Percentiles rank a stretch among this genome's conserved stretches.
Conservation (phyloP, 2,113 vertebrate genomes). For the Cephalopholis sonnerati region DNA sequence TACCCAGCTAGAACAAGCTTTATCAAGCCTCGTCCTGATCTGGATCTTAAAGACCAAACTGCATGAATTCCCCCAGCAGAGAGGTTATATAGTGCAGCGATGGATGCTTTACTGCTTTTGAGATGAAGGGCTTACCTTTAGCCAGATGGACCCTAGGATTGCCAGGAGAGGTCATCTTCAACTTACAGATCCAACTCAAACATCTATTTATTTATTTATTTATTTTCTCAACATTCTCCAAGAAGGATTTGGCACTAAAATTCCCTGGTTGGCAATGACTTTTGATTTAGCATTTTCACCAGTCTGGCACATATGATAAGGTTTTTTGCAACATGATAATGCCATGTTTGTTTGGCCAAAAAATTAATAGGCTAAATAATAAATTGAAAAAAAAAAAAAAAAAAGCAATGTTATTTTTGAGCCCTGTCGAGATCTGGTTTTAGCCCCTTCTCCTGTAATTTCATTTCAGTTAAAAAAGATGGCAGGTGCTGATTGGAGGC, state of each 20-base stretch:
- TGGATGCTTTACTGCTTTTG: conserved; percentile 66
- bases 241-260: conserved; percentile 40
- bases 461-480: conserved; percentile 57
- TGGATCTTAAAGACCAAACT: conserved; percentile 84
- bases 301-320: conserved; percentile 50
- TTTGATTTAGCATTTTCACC: conserved; percentile 46
- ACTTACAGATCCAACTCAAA: conserved; percentile 49
- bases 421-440: conserved; percentile 30
- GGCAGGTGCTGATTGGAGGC: conserved; percentile 40
- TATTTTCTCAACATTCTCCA: conserved; percentile 34
- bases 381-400: background rate
- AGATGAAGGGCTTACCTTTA: conserved; percentile 69
- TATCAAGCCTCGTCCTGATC: conserved; percentile 82
- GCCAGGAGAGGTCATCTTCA: conserved; percentile 61
- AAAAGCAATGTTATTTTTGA: conserved; percentile 31
- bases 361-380: conserved; percentile 6
- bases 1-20: conserved; percentile 84
- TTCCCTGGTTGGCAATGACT: conserved; percentile 33
- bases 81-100: conserved; percentile 64
- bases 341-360: conserved; percentile 49
- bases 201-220: conserved; percentile 54
- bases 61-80: conserved; percentile 77
- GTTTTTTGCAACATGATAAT: conserved; percentile 32
- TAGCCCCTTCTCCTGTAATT: conserved; percentile 45
- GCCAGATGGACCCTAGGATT: conserved; percentile 57